Evolutionary conservation across 2,888 invertebrate genomes (phyloP), one percentile per base, ranked within the genome.

Genomic region (Himalopsyche kuldschensis): DNA sequence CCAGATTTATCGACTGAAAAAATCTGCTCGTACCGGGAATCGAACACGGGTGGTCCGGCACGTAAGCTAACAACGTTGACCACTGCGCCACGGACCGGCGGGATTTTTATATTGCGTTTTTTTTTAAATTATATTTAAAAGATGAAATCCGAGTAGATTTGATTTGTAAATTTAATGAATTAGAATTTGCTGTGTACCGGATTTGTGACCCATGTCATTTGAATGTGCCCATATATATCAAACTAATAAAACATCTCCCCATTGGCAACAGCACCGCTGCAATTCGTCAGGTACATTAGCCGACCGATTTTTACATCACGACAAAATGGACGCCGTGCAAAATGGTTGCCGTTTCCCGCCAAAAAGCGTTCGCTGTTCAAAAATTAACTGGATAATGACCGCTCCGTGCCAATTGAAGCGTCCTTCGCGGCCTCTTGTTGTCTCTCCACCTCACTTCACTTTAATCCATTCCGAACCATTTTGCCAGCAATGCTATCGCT

Each of bases 331-430:
- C 69, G 75, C 46, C 47, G 24, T 31, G 41, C 75, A 80, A 75
- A 41, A 30, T 80, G 46, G 75, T 27, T 10, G 31, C 27, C 47
- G 30, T 30, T 46, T 78, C 41, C 55, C 31, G 30, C 47, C 30
- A 79, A 79, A 79, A 79, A 79, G 82, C 79, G 79, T 79, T 82
- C 75, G 81, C 82, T 32, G 75, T 82, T 82, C 79, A 79, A 82
- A 84, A 81, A 84, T 84, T 80, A 84, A 84, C 82, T 84, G 78
- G 84, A 82, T 84, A 84, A 84, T 84, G 79, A 81, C 79, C 41
- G 84, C 78, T 76, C 75, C 82, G 82, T 31, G 79, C 81, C 84
- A 84, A 84, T 84, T 84, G 84, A 76, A 79, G 82, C 79, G 84
- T 84, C 84, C 84, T 84, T 84, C 84, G 80, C 80, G 46, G 84